Evolutionary conservation across 2,888 invertebrate species (phyloP), one percentile per base, ranked within the genome.

Genomic region (Parapristionchus giblindavisi): DNA sequence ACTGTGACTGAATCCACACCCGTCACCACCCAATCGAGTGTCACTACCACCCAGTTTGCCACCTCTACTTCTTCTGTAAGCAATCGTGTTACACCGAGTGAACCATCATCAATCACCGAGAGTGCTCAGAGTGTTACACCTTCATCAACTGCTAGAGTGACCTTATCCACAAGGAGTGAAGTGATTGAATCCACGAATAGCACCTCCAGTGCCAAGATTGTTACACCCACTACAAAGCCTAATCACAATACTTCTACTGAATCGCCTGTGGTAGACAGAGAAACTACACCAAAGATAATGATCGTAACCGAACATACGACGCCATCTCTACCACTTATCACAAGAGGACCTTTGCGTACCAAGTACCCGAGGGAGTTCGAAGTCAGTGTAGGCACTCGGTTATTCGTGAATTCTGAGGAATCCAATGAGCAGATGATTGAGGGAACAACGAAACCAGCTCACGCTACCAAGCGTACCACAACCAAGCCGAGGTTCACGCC

Each of bases 341-440:
- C 3, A 11, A n/a, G 38, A 24, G n/a, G n/a, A n/a, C 38, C 61
- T 2, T 61, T 17, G 3, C n/a, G 21, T 1, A 36, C n/a, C n/a
- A n/a, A n/a, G n/a, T n/a, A n/a, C n/a, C n/a, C 61, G 24, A 17
- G 29, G 1, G 63, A 65, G 27, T 43, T 65, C 29, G 43, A 65
- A 11, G 63, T 65, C 29, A 65, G 43, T 21, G 63, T 65, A 1
- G 63, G 63, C 1, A 65, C 63, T 1, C 2, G 63, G n/a, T 8
- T 65, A 6, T 65, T 43, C 21, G 63, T 65, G 6, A 43, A 65
- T 21, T 65, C 63, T 3, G 63, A 40, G 3, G 63, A 65, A 14
- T 65, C 63, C 1, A 40, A 32, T 5, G 63, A 65, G 17, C 43
- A 43, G 4, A 43, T 43, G 2, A 17, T 65, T 14, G 8, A 1